Evolutionary conservation across 2,113 vertebrate species (phyloP), one percentile per base, ranked within the genome.

Genomic region (Asarcornis scutulata): DNA sequence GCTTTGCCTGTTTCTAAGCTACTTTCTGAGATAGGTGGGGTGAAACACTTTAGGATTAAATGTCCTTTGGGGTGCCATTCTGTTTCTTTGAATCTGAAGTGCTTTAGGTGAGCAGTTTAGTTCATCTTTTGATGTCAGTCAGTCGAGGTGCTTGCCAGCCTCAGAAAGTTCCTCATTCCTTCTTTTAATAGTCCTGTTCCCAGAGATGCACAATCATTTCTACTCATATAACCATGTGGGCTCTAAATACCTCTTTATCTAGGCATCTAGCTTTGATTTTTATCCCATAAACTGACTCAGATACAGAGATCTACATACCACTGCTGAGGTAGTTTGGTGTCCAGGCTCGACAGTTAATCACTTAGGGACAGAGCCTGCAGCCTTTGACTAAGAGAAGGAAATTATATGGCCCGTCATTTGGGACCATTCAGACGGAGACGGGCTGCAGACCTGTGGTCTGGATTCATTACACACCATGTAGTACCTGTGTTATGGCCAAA

Each of bases 121-220:
- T 77, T 90, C 14, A 62, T 53, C 68, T 83, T 83, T 50, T 48
- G 64, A 22, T 60, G 40, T 40, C 77, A 71, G 26, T 75, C 82
- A 83, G n/a, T 29, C n/a, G 29, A 86, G 83, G 56, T 86, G 68
- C 83, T 80, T 83, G 16, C 79, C 42, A 86, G 53, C 34, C 50
- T 83, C 59, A 83, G 60, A 59, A 85, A 66, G 63, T 93, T 90
- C 79, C 59, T 93, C 36, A 14, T 89, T 93, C 55, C 31, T 87
- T 76, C 53, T 88, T 66, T 83, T 83, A 83, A 62, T 50, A 88
- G 58, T 36, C 67, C 66, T 80, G 23, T 74, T 92, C 67, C 46
- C 56, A 89, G 67, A 69, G 48, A 50, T 7, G 22, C 25, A 42
- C 55, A 60, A 59, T 66, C 3, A 29, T 59, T 87, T 95, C 73